Evolutionary conservation across 2,797 vertebrate genomes (phyloP).

Genomic region (Eulemur coronatus): DNA sequence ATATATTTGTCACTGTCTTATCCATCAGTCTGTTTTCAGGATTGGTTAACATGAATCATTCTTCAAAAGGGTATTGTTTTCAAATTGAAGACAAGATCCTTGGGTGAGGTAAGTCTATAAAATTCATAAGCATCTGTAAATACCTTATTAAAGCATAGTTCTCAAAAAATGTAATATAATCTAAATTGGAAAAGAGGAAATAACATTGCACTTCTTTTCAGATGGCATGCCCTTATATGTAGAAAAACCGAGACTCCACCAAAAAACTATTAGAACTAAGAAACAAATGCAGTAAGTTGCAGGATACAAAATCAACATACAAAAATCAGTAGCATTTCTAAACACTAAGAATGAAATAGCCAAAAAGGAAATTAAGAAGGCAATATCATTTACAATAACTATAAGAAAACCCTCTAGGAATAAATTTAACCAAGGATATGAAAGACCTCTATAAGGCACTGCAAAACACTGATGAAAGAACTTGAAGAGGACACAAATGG

Average conservation of each 20-base stretch:
- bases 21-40: neutral
- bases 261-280: neutral
- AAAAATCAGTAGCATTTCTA: neutral
- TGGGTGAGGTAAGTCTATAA: neutral
- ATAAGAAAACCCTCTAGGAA: neutral
- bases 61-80: neutral
- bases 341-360: neutral
- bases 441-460: neutral
- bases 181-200: neutral
- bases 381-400: neutral
- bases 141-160: neutral
- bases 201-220: neutral
- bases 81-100: neutral
- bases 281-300: neutral
- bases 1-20: neutral
- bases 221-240: neutral
- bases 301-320: neutral
- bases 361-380: neutral
- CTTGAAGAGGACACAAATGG: neutral
- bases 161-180: neutral
- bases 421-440: neutral
- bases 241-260: neutral
- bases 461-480: neutral
- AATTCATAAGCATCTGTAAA: neutral
- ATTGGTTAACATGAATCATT: neutral